Base-by-base conservation (phyloP, 2,797 vertebrate species). In the Ciconia nigra region DNA sequence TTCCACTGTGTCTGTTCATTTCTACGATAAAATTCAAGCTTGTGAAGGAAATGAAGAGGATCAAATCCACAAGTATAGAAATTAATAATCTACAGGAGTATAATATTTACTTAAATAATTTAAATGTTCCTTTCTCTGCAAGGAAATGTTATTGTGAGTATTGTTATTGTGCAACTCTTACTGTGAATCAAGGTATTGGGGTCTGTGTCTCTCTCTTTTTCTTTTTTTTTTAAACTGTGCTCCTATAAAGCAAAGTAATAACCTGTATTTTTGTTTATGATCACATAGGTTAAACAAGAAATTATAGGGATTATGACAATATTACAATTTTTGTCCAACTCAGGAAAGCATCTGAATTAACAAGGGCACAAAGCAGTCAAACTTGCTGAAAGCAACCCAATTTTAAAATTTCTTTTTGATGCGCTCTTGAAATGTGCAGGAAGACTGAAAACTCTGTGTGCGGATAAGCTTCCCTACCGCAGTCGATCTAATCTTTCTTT, bases 201-300 rank as follows among this genome's bases (percentile, higher is more conserved):
- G 11, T 0, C 1, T 12, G 9, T 10, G 5, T 31, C 0, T 66
- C 11, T 46, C 5, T 41, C 0, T 12, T 20, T 35, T 6, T 14
- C 13, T 41, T 70, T 59, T 74, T 74, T 58, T 71, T 42, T 41
- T 26, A 57, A 92, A 67, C 21, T 33, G 9, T 76, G 9, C 22
- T 90, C 9, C 25, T 62, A 24, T 29, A 77, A 73, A 72, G 5
- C 22, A 70, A 85, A 85, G 7, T 11, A 46, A 20, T 51, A 87
- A 57, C 18, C 7, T 0, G 1, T 44, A 17, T 26, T 87, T 84
- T 89, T 26, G 3, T 2, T 69, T 80, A 52, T 44, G 28, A 41
- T 13, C 25, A 37, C 17, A 78, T 3, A 71, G 13, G 46, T 67
- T 54, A 54, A 76, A 57, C 9, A 49, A 78, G 37, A 83, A 73